Percentiles rank a stretch among this genome's conserved stretches.
These are phyloP conservation scores for Drosophila fungiperda DNA, from an alignment of 2,888 invertebrate genomes.

Conservation along the genomic window DNA sequence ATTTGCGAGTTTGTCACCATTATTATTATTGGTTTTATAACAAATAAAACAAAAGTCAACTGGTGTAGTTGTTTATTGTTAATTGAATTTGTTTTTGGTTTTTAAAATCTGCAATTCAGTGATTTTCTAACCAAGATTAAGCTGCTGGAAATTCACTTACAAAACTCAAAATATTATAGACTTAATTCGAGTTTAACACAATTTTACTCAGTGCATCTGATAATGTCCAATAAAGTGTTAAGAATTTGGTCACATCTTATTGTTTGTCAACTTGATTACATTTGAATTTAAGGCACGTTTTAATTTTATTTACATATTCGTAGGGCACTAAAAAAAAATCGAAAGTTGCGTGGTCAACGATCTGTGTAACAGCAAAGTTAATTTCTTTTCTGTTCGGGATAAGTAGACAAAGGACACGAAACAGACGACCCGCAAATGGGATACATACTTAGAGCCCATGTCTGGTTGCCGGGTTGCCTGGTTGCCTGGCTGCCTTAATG, in stretches of 20 bases:
- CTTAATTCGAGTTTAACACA: background rate
- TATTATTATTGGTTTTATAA: background rate
- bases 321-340: constrained; percentile 22
- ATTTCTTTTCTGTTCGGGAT: constrained; percentile 43
- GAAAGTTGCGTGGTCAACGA: constrained; percentile 49
- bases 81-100: background rate
- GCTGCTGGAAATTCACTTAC: background rate
- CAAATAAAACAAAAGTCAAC: background rate
- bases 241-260: background rate
- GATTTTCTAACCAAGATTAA: background rate
- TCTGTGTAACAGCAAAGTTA: constrained; percentile 47
- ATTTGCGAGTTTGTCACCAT: constrained; percentile 4
- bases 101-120: background rate
- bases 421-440: constrained; percentile 54
- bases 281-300: background rate
- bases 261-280: background rate
- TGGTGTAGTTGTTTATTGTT: background rate
- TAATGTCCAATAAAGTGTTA: background rate
- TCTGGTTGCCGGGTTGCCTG: constrained; percentile 7
- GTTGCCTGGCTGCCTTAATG: constrained; percentile 8
- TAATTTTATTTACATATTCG: background rate
- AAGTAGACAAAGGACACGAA: constrained; percentile 39
- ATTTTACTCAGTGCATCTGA: background rate
- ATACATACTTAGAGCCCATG: constrained; percentile 49
- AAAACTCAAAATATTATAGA: background rate